Base-by-base conservation (phyloP, 2,888 invertebrate genomes). In the Hypsopygia costalis region DNA sequence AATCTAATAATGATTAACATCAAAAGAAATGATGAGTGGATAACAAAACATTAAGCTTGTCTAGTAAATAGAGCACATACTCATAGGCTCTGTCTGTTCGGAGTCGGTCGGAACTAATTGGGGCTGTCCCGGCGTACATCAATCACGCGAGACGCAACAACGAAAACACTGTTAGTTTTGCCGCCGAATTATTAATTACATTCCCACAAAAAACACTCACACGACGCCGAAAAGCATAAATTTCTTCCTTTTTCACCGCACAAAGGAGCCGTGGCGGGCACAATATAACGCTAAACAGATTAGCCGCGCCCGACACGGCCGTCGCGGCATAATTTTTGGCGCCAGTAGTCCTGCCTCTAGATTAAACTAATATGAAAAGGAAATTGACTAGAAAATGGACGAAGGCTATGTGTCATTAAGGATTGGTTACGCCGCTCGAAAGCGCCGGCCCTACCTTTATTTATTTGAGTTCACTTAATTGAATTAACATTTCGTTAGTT, bases 171-270 rank as follows among this genome's bases (percentile, higher is more conserved):
- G 89, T 89, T 89, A 89, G 89, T 89, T 89, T 89, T 89, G 87
- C 89, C 89, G 89, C 89, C 83, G 86, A 88, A 88, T 88, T 89
- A 89, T 89, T 89, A 89, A 89, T 89, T 88, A 89, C 88, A 85
- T 86, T 85, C 82, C 55, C 62, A 86, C 82, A 88, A 88, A 87
- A 88, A 88, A 87, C 82, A 73, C 69, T 79, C 82, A 86, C 86
- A 85, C 81, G 80, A 73, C 66, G 81, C 87, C 88, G 88, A 83
- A 85, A 82, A 81, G 80, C 82, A 88, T 87, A 88, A 88, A 87
- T 88, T 87, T 88, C 81, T 86, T 86, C 85, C 82, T 87, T 88
- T 88, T 87, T 83, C 80, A 81, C 74, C 78, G 75, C 83, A 86
- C 88, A 88, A 88, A 87, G 80, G 80, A 68, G 62, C 78, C 83